Evolutionary conservation across 1,140 invertebrate species (phyloP).

Genomic region (Batillaria attramentaria): DNA sequence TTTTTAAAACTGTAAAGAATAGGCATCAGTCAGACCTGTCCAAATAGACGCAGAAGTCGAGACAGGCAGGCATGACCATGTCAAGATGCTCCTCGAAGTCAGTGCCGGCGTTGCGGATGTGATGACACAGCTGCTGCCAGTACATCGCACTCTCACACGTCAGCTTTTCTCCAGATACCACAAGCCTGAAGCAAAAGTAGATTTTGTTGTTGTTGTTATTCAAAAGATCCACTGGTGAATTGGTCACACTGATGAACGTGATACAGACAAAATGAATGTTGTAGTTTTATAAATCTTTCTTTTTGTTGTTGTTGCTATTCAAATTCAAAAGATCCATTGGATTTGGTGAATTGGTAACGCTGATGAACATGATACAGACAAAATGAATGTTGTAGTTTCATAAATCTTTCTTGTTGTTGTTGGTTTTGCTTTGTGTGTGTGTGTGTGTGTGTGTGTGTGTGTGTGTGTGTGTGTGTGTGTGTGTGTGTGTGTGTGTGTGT

Average conservation of each 20-base stretch:
- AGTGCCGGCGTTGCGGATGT: conserved; percentile 55
- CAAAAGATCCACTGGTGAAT: neutral
- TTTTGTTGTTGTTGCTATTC: too few species aligned
- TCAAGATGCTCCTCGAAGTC: conserved; percentile 70
- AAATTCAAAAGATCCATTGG: too few species aligned
- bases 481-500: too few species aligned
- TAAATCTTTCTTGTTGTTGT: too few species aligned
- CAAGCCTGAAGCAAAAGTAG: conserved; percentile 59
- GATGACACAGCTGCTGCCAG: conserved; percentile 76
- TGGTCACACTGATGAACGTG: neutral
- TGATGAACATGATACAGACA: too few species aligned
- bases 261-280: neutral
- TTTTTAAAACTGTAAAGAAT: neutral
- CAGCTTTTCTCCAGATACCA: conserved; percentile 74
- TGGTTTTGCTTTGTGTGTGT: too few species aligned
- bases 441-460: too few species aligned
- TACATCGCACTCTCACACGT: conserved; percentile 76
- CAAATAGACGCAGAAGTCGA: conserved; percentile 67
- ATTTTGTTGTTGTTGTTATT: too few species aligned
- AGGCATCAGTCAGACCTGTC: conserved; percentile 50
- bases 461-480: too few species aligned
- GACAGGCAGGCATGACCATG: conserved; percentile 67
- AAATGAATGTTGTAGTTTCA: too few species aligned
- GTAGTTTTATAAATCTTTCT: too few species aligned
- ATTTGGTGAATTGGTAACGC: too few species aligned